phyloP scores from a whole-genome alignment of 2,888 invertebrate genomes.

The Trichogramma dendrolimi region DNA sequence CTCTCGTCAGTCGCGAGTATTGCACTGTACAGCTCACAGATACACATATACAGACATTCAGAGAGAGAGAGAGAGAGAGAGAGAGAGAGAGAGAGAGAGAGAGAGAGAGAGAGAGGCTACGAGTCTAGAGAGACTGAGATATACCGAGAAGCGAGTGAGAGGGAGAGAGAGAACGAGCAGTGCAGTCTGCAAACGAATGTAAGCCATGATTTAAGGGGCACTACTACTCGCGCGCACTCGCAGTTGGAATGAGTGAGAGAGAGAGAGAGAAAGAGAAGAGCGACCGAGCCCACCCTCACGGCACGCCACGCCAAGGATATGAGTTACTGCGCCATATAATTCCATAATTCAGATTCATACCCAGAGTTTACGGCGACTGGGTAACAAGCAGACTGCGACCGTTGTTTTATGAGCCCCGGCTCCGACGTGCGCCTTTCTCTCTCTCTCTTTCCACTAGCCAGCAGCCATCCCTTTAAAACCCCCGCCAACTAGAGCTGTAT shows the following conservation, averaged over 20 bases:
- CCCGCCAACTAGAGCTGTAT: neutral
- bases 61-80: constrained; percentile 13
- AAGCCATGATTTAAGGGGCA: constrained; percentile 40
- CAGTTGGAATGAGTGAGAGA: too few species aligned
- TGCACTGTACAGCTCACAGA: too few species aligned
- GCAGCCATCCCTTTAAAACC: neutral
- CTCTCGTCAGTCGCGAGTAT: too few species aligned
- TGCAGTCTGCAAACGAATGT: constrained; percentile 38
- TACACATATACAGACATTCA: too few species aligned
- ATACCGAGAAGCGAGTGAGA: too few species aligned
- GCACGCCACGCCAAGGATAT: constrained; percentile 40
- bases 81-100: neutral
- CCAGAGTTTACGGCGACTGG: constrained; percentile 45
- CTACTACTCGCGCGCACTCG: constrained; percentile 7
- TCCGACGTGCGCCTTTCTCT: constrained; percentile 20
- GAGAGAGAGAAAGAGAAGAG: too few species aligned
- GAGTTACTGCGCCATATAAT: constrained; percentile 46
- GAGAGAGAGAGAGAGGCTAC: constrained; percentile 30
- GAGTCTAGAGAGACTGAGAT: constrained; percentile 15
- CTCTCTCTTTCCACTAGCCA: constrained; percentile 10
- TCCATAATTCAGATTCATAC: constrained; percentile 47
- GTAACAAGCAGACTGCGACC: constrained; percentile 44
- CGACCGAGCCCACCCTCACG: constrained; percentile 35
- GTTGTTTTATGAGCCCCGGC: constrained; percentile 39
- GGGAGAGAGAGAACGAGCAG: too few species aligned